Evolutionary conservation across 2,888 invertebrate species (phyloP).

Genomic region (Lithophane ornitopus): DNA sequence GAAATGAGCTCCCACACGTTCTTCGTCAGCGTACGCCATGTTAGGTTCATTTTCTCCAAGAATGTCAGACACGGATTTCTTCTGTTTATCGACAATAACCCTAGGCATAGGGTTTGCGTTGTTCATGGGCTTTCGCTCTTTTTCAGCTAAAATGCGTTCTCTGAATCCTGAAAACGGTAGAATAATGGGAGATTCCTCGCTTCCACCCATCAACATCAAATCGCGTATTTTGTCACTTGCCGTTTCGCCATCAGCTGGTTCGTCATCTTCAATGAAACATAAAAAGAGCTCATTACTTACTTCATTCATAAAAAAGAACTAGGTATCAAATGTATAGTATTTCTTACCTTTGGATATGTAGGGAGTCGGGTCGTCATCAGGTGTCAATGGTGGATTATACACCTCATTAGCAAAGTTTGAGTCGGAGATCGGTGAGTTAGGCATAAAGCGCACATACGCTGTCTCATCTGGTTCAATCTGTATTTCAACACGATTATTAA

Average conservation of each 20-base stretch:
- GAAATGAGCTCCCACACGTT: slow-evolving; percentile 88
- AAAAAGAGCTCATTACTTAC: not conserved
- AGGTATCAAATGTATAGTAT: not conserved
- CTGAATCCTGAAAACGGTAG: slow-evolving; percentile 86
- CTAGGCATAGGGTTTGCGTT: slow-evolving; percentile 66
- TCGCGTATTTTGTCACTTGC: slow-evolving; percentile 85
- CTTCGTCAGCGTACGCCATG: slow-evolving; percentile 84
- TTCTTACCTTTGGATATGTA: slow-evolving; percentile 80
- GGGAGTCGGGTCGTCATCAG: slow-evolving; percentile 84
- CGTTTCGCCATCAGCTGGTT: slow-evolving; percentile 72
- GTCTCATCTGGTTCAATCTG: slow-evolving; percentile 92
- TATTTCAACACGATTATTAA: slow-evolving; percentile 8
- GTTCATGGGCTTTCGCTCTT: slow-evolving; percentile 70
- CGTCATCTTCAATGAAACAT: slow-evolving; percentile 64
- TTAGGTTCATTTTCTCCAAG: slow-evolving; percentile 76
- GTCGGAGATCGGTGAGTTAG: slow-evolving; percentile 91
- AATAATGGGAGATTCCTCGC: slow-evolving; percentile 82
- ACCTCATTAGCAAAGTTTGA: slow-evolving; percentile 95
- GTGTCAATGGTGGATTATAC: slow-evolving; percentile 93
- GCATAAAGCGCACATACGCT: slow-evolving; percentile 95
- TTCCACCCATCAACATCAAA: slow-evolving; percentile 80
- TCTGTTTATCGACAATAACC: slow-evolving; percentile 79
- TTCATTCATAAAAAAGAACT: not conserved
- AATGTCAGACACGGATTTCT: slow-evolving; percentile 80
- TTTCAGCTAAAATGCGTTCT: slow-evolving; percentile 83